Percentiles rank a stretch among this genome's conserved stretches.
Conservation (phyloP, 2,888 invertebrate genomes). For the Seladonia tumulorum region DNA sequence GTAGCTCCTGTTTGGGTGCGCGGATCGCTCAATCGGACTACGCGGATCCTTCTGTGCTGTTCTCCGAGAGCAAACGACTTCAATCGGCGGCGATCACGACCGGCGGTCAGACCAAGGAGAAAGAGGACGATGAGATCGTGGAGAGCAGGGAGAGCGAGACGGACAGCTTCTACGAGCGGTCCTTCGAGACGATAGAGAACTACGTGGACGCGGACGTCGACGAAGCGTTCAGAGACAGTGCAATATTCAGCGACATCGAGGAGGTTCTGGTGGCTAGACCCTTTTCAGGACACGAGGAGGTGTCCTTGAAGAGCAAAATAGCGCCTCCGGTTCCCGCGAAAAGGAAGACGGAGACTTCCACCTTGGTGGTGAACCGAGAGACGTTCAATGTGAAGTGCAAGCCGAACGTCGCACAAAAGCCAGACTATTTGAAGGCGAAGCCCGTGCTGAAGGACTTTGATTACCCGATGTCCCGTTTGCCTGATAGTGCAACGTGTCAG, state of each 20-base stretch:
- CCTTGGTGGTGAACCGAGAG: not conserved
- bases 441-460: conserved; percentile 57
- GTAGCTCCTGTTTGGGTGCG: conserved; percentile 93
- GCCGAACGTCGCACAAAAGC: conserved; percentile 77
- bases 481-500: conserved; percentile 14
- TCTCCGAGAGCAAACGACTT: conserved; percentile 81
- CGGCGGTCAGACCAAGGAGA: not conserved
- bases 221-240: conserved; percentile 92
- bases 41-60: conserved; percentile 91
- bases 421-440: conserved; percentile 73
- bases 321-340: conserved; percentile 79
- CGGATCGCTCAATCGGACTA: conserved; percentile 95
- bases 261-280: conserved; percentile 81
- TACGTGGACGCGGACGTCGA: conserved; percentile 87
- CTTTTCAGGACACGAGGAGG: conserved; percentile 33
- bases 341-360: conserved; percentile 58
- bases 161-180: conserved; percentile 91
- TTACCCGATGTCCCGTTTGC: not conserved
- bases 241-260: conserved; percentile 92
- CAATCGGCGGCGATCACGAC: not conserved
- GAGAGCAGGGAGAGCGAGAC: conserved; percentile 84
- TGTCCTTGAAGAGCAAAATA: conserved; percentile 61
- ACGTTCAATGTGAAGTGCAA: conserved; percentile 59
- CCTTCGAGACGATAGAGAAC: conserved; percentile 91
- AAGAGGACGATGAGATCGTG: conserved; percentile 43